A percentile compares a stretch with the other conserved stretches of the same genome.
Evolutionary conservation across 1,140 invertebrate species (phyloP).

Genomic region (Stenopsyche tienmushanensis): DNA sequence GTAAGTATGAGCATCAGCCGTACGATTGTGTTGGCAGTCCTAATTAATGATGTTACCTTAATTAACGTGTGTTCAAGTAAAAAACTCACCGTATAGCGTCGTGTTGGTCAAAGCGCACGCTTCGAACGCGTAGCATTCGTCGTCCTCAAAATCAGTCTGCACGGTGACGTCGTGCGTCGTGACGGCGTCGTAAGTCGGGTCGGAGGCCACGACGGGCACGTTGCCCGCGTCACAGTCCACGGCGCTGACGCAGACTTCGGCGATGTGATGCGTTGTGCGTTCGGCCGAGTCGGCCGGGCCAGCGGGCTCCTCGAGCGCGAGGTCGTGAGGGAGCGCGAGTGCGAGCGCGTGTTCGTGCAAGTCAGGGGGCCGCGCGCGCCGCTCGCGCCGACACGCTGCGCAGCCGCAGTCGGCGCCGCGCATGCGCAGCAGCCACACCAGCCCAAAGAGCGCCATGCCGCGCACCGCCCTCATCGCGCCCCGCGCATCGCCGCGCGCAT

Average conservation of each 20-base stretch:
- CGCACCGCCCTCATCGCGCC: constrained; percentile 43
- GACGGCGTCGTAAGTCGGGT: constrained; percentile 21
- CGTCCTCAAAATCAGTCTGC: constrained; percentile 35
- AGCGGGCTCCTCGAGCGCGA: constrained; percentile 64
- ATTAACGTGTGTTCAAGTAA: no score
- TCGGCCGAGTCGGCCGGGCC: constrained; percentile 44
- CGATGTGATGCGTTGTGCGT: constrained; percentile 30
- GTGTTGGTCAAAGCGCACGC: background rate
- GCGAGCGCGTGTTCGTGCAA: constrained; percentile 49
- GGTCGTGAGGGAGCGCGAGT: constrained; percentile 50
- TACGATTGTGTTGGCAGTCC: no score
- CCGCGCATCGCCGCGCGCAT: constrained; percentile 17
- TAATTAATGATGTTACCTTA: no score
- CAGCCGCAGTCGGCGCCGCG: constrained; percentile 70
- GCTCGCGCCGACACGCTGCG: no score
- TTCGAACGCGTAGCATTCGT: constrained; percentile 34
- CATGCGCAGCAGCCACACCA: constrained; percentile 79
- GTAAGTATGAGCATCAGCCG: no score
- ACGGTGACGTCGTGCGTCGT: background rate
- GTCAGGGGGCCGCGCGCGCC: constrained; percentile 55
- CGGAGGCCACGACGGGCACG: constrained; percentile 34
- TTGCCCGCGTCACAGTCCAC: constrained; percentile 29
- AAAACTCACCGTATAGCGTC: background rate
- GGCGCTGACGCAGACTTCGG: constrained; percentile 32
- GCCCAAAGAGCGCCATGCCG: constrained; percentile 80